Base-by-base conservation (phyloP, 2,797 vertebrate species). In the Pangasius djambal region DNA sequence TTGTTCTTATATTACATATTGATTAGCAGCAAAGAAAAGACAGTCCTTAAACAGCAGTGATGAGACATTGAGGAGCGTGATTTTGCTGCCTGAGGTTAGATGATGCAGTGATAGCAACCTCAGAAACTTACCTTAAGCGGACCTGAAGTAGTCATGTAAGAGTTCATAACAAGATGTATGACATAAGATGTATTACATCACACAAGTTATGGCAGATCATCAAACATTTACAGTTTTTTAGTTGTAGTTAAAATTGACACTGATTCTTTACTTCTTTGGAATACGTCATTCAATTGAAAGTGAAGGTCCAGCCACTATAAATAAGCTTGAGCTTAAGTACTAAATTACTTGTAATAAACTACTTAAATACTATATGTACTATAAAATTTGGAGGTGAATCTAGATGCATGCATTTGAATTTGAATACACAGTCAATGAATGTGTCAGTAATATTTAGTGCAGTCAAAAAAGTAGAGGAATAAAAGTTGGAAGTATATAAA, bases 1-100 rank as follows among this genome's bases (percentile, higher is more conserved):
- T 79, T 84, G 25, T 59, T 87, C 81, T 87, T 50, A 59, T 37
- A 84, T 85, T 85, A 78, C 86, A 37, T 75, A 89, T 86, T 87
- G 88, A 89, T 83, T 89, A 77, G 44, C 37, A 55, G 50, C 37
- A 37, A 79, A 78, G 74, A 50, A 61, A 48, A 78, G 61, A 67
- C 77, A 20, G 78, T 55, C 31, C 44, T 86, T 59, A 87, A 87
- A 34, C 65, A 82, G 88, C 55, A 40, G 55, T 37, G 77, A 85
- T n/a, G 48, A 77, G 59, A 75, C 31, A 13, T 13, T 28, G 12
- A 40, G 20, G 61, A 50, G 37, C 28, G 28, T 77, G 28, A 61
- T 67, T 59, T 37, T 8, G 12, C 12, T 59, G 52, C 48, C 37
- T 67, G 50, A 57, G 48, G 48, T 63, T 67, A 69, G 22, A 28